Percentiles rank a stretch among this genome's conserved stretches.
Evolutionary conservation across 1,140 invertebrate species (phyloP).

Genomic region (Zophobas morio): DNA sequence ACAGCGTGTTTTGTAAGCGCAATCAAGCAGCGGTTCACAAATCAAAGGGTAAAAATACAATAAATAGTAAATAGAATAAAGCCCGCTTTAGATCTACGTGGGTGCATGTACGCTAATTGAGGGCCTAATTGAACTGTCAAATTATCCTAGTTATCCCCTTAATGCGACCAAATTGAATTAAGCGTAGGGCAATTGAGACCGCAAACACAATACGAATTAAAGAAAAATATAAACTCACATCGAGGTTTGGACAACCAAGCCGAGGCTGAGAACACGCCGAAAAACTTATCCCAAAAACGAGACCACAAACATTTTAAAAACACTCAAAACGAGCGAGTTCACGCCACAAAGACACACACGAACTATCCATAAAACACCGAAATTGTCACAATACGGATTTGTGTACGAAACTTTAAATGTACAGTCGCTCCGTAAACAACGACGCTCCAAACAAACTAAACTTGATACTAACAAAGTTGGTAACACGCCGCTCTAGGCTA

Average conservation of each 20-base stretch:
- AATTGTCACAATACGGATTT: conserved; percentile 1
- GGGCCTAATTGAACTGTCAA: conserved; percentile 47
- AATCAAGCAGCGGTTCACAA: background rate
- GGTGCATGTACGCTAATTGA: conserved; percentile 29
- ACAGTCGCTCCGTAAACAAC: conserved; percentile 30
- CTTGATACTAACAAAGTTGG: conserved; percentile 30
- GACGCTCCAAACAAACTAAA: conserved; percentile 38
- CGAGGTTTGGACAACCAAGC: conserved; percentile 9
- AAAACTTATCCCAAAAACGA: conserved; percentile 24
- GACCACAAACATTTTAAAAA: conserved; percentile 38
- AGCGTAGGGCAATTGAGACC: conserved; percentile 36
- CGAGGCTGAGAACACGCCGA: conserved; percentile 29
- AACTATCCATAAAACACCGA: background rate
- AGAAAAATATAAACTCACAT: conserved; percentile 33
- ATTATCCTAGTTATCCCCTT: conserved; percentile 46
- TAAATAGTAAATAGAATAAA: background rate
- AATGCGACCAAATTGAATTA: conserved; percentile 44
- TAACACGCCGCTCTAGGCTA: conserved; percentile 42
- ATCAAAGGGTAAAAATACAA: background rate
- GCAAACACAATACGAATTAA: conserved; percentile 31
- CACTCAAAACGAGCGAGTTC: background rate
- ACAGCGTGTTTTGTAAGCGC: conserved; percentile 8
- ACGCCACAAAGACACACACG: conserved; percentile 8
- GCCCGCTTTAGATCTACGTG: conserved; percentile 24
- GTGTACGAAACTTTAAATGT: conserved; percentile 16